These are phyloP conservation scores for Eurytoma californica DNA, from an alignment of 2,888 invertebrate species.

Conservation along the genomic window DNA sequence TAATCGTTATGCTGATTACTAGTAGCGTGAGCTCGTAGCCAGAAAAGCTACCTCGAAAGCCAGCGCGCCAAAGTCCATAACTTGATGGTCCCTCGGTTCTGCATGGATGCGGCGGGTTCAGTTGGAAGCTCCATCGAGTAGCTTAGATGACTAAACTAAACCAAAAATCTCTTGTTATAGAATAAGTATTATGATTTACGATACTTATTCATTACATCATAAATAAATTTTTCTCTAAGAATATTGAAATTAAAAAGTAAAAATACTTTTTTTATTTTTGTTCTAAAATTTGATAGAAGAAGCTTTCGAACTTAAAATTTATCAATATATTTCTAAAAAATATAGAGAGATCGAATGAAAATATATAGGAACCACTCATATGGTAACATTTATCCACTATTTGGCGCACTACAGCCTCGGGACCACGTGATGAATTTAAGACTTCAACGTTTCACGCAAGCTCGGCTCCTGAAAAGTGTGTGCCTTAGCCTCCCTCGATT, in stretches of 20 bases:
- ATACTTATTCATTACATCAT: too few relatives aligned
- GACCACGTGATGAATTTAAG: slow-evolving; percentile 49
- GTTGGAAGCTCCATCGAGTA: not conserved
- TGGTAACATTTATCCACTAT: slow-evolving; percentile 51
- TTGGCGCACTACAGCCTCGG: slow-evolving; percentile 12
- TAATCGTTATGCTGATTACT: slow-evolving; percentile 40
- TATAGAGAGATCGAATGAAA: too few relatives aligned
- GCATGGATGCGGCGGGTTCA: too few relatives aligned
- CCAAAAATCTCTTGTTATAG: slow-evolving; percentile 29
- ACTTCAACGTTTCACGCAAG: not conserved
- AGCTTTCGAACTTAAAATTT: too few relatives aligned
- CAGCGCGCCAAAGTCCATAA: slow-evolving; percentile 26
- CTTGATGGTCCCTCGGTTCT: not conserved
- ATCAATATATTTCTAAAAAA: too few relatives aligned
- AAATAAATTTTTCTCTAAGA: too few relatives aligned
- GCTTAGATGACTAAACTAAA: slow-evolving; percentile 8
- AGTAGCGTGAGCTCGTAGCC: not conserved
- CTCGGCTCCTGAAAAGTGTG: slow-evolving; percentile 11
- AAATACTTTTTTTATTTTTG: too few relatives aligned
- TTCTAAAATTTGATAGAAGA: too few relatives aligned
- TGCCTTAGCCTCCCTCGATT: not conserved
- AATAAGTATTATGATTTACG: too few relatives aligned
- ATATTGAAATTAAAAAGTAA: too few relatives aligned
- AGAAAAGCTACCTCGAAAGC: slow-evolving; percentile 8
- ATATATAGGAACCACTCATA: too few relatives aligned